Evolutionary conservation across 2,888 invertebrate genomes (phyloP), one percentile per base, ranked within the genome.

Genomic region (Lucinisca nassula): DNA sequence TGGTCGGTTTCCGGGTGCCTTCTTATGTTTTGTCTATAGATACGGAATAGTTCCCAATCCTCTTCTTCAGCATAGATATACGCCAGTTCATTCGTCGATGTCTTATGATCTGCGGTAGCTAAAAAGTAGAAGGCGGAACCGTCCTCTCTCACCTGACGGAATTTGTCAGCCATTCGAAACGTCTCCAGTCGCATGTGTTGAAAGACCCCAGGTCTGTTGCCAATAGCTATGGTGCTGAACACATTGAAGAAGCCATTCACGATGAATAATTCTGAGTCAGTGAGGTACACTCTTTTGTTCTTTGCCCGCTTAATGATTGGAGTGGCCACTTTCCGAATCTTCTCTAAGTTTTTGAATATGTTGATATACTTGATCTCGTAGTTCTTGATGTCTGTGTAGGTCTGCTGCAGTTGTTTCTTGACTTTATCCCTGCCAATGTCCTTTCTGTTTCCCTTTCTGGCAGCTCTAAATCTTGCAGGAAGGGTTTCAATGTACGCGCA

Each of bases 181-280:
- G 30, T 30, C 61, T 61, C 17, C 4, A 61, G 61, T 6, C 30
- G 61, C 61, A 61, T 61, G 30, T 61, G 6, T 10, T 61, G 61
- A 30, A 61, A 61, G 8, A 61, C 61, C 61, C 61, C 61, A 30
- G 61, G 61, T 61, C 61, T 61, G 61, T 61, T 61, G 30, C 61
- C 61, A 30, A 61, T 4, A 30, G 61, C 61, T 61, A 30, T 27
- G 24, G 61, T 61, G 27, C 61, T 27, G 30, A 61, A 61, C 24
- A 30, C 61, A 30, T 30, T 61, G 61, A 61, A 61, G 30, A 61
- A 30, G 2, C 61, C 61, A 30, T 61, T 61, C 24, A 61, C 61
- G 17, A 61, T 61, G 61, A 61, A 61, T 17, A 61, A 30, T 30
- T 61, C 61, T 27, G 61, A 24, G 17, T 61, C 61, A 8, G 14